Evolutionary conservation across 2,797 vertebrate species (phyloP).

Genomic region (Danio choprae): DNA sequence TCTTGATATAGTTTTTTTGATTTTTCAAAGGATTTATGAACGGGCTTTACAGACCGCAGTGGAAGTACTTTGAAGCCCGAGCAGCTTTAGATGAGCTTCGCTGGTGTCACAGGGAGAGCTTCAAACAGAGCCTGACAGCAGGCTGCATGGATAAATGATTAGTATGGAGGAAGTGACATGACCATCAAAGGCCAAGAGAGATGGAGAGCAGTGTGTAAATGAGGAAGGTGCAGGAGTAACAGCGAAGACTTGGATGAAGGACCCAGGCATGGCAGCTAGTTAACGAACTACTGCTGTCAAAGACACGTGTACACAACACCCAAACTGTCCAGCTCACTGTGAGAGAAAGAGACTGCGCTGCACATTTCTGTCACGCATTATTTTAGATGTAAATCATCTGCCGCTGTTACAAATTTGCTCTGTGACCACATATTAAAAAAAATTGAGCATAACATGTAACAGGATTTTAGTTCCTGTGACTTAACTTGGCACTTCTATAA

Average conservation of each 20-base stretch:
- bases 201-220: conserved; percentile 1
- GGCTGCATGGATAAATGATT: conserved; percentile 52
- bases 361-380: conserved; percentile 32
- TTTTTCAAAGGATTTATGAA: conserved; percentile 61
- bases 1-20: conserved; percentile 57
- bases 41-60: conserved; percentile 47
- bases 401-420: conserved; percentile 36
- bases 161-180: conserved; percentile 52
- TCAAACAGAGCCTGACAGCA: conserved; percentile 57
- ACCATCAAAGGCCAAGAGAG: conserved; percentile 34
- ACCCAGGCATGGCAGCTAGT: neutral
- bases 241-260: conserved; percentile 23
- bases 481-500: neutral
- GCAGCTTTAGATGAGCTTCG: conserved; percentile 49
- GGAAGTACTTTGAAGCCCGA: conserved; percentile 57
- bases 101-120: conserved; percentile 53
- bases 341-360: neutral
- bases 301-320: conserved; percentile 16
- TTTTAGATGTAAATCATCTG: conserved; percentile 19
- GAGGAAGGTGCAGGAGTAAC: conserved; percentile 26
- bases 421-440: conserved; percentile 11
- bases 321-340: conserved; percentile 8
- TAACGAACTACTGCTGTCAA: conserved; percentile 11
- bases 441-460: neutral
- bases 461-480: neutral